A percentile compares a stretch with the other conserved stretches of the same genome.
phyloP scores from a whole-genome alignment of 2,113 vertebrate genomes.

The Mormyrus lacerda region DNA sequence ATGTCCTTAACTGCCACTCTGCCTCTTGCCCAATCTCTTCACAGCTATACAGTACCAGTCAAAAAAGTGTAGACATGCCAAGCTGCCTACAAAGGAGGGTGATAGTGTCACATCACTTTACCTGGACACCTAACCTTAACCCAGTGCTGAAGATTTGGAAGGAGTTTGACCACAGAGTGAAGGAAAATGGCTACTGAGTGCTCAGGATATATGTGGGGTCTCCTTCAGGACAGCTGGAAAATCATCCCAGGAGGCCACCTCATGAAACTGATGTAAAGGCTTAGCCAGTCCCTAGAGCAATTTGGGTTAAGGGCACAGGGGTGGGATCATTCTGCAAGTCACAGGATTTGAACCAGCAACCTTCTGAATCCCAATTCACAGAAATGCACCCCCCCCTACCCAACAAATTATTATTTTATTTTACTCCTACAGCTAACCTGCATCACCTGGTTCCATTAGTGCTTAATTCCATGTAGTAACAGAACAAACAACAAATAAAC shows the following conservation, averaged over 20 bases:
- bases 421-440: too few relatives aligned
- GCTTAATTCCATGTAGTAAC: background rate
- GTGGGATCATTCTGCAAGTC: background rate
- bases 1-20: background rate
- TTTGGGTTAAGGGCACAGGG: background rate
- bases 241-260: background rate
- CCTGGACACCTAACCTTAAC: background rate
- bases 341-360: background rate
- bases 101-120: background rate
- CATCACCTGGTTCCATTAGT: too few relatives aligned
- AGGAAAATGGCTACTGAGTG: too few relatives aligned
- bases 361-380: background rate
- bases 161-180: background rate
- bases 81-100: background rate
- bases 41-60: background rate
- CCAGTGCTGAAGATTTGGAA: background rate
- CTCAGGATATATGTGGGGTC: too few relatives aligned
- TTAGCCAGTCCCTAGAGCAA: background rate
- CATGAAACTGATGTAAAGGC: background rate
- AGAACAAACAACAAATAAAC: background rate
- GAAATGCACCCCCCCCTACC: background rate
- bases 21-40: background rate
- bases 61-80: background rate
- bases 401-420: background rate
- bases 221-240: too few relatives aligned